phyloP scores from a whole-genome alignment of 2,888 invertebrate species.

The Dicycla oo region DNA sequence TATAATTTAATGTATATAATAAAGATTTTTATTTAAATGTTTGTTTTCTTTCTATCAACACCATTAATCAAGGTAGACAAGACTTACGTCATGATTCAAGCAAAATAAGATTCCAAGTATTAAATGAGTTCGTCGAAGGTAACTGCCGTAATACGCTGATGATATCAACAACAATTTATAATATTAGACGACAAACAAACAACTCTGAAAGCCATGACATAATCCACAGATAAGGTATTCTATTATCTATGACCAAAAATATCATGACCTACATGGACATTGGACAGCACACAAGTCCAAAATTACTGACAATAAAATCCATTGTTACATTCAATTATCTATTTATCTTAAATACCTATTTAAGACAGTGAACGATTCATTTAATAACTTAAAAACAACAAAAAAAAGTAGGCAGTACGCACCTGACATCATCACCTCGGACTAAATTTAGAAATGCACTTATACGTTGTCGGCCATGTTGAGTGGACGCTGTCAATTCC shows the following conservation, averaged over 20 bases:
- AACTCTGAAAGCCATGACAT: slow-evolving; percentile 34
- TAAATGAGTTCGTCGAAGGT: slow-evolving; percentile 49
- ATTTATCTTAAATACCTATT: slow-evolving; percentile 48
- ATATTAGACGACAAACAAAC: slow-evolving; percentile 32
- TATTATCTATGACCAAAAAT: slow-evolving; percentile 36
- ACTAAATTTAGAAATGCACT: slow-evolving; percentile 86
- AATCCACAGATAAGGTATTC: slow-evolving; percentile 56
- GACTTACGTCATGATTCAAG: slow-evolving; percentile 37
- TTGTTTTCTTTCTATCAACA: slow-evolving; percentile 62
- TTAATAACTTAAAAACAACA: slow-evolving; percentile 50
- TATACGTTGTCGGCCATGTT: slow-evolving; percentile 70
- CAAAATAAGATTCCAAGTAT: slow-evolving; percentile 22
- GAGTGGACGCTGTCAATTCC: slow-evolving; percentile 69
- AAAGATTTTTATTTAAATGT: slow-evolving; percentile 88
- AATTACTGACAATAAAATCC: slow-evolving; percentile 15
- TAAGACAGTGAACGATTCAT: slow-evolving; percentile 33
- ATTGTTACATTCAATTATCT: slow-evolving; percentile 46
- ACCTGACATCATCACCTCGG: slow-evolving; percentile 81
- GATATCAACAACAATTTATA: slow-evolving; percentile 33
- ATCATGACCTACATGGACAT: slow-evolving; percentile 32
- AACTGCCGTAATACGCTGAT: slow-evolving; percentile 27
- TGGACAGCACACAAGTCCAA: slow-evolving; percentile 8
- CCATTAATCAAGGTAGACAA: slow-evolving; percentile 23
- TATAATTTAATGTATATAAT: slow-evolving; percentile 90
- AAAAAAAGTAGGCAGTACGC: slow-evolving; percentile 45